Evolutionary conservation across 1,140 invertebrate species (phyloP).

Genomic region (Cydia fagiglandana): DNA sequence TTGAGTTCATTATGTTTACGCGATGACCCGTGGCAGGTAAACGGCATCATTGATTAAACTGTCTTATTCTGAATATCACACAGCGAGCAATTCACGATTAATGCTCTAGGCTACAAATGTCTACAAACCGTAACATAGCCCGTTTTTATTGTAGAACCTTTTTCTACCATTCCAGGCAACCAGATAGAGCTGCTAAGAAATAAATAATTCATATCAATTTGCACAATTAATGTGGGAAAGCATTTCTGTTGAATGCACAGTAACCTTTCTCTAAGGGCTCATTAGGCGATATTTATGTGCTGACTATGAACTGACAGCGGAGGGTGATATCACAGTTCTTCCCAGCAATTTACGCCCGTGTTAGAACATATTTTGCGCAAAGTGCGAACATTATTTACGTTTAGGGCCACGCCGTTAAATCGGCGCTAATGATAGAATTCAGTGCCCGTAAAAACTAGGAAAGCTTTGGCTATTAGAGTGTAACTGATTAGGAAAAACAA

Average conservation of each 20-base stretch:
- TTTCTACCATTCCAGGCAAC: constrained; percentile 46
- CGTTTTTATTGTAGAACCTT: constrained; percentile 43
- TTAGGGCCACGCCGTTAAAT: constrained; percentile 41
- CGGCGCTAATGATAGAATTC: constrained; percentile 48
- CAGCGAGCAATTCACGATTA: constrained; percentile 31
- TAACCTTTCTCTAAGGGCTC: constrained; percentile 62
- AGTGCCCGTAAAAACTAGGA: constrained; percentile 53
- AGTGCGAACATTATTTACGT: constrained; percentile 40
- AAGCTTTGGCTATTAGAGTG: constrained; percentile 64
- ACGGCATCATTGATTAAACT: constrained; percentile 17
- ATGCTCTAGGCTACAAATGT: constrained; percentile 34
- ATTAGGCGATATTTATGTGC: constrained; percentile 57
- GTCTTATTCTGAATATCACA: constrained; percentile 7
- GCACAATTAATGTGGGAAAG: constrained; percentile 60
- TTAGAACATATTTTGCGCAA: constrained; percentile 37
- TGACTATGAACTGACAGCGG: constrained; percentile 36
- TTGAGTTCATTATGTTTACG: constrained; percentile 12
- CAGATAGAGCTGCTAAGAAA: constrained; percentile 50
- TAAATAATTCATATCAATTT: constrained; percentile 59
- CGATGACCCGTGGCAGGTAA: constrained; percentile 5
- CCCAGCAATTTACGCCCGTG: constrained; percentile 28
- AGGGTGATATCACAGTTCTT: constrained; percentile 41
- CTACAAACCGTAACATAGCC: constrained; percentile 46
- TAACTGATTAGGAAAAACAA: constrained; percentile 60
- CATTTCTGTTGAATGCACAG: constrained; percentile 45